These are phyloP conservation scores for Lepus americanus DNA, from an alignment of 2,113 vertebrate species.

Conservation along the genomic window DNA sequence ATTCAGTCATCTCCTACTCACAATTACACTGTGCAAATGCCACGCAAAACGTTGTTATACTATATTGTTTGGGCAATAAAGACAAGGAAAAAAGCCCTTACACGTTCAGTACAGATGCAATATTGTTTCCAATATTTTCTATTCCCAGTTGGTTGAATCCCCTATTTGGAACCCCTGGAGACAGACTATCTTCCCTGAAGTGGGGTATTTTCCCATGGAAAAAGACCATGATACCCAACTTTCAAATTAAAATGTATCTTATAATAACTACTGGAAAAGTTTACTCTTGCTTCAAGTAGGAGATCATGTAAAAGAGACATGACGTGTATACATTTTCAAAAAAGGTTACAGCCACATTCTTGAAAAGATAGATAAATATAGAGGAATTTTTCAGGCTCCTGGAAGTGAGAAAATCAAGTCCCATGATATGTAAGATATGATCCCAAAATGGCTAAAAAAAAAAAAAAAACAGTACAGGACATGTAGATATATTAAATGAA, in stretches of 20 bases:
- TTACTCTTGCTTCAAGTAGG: slow-evolving; percentile 53
- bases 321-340: background rate
- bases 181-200: background rate
- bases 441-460: background rate
- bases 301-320: background rate
- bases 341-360: background rate
- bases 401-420: background rate
- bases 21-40: background rate
- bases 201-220: background rate
- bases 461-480: background rate
- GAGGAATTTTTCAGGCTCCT: background rate
- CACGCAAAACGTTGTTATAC: background rate
- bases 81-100: background rate
- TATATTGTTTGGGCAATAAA: background rate
- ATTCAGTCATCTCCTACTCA: background rate
- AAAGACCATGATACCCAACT: background rate
- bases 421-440: background rate
- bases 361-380: background rate
- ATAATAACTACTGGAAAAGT: slow-evolving; percentile 32
- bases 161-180: background rate
- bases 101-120: background rate
- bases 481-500: background rate
- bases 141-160: background rate
- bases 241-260: slow-evolving; percentile 36
- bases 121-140: background rate